Evolutionary conservation across 2,797 vertebrate genomes (phyloP), one percentile per base, ranked within the genome.

Genomic region (Cyclura pinguis): DNA sequence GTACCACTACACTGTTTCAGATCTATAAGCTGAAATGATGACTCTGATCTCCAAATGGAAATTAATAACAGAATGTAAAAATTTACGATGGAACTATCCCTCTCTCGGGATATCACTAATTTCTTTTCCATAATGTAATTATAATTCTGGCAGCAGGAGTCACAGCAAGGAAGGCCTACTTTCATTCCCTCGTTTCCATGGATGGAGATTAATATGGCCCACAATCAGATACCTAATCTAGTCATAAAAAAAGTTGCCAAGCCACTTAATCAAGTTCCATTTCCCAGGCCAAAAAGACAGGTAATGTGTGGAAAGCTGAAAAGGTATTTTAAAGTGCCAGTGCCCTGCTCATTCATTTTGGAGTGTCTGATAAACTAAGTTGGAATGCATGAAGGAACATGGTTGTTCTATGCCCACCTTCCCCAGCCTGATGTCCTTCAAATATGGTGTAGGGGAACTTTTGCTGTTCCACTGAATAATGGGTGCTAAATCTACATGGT

Each of bases 91-190:
- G 90, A 96, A 93, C 94, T 95, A 89, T 91, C 96, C 91, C 86
- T 87, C 88, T 95, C 93, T 95, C 80, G 92, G 85, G 90, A 91
- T 94, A 91, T 93, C 95, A 91, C 93, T 96, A 91, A 96, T 97
- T 97, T 96, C 94, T 83, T 95, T 96, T 95, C 38, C 80, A 80
- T 95, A 93, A 94, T 84, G 50, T 93, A 94, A 94, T 96, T 96
- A 94, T 84, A 92, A 94, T 92, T 94, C 91, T 93, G 73, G 80
- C 93, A 95, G 92, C 92, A 94, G 92, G 72, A 95, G 64, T 93
- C 94, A 95, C 92, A 95, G 84, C 86, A 94, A 91, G 81, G 72
- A 90, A 94, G 92, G 90, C 93, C 94, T 95, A 91, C 88, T 91
- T 94, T 94, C 93, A 94, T 96, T 94, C 91, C 93, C 96, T 96